These are phyloP conservation scores for Frankliniella fusca DNA, from an alignment of 2,888 invertebrate genomes.

Conservation along the genomic window DNA sequence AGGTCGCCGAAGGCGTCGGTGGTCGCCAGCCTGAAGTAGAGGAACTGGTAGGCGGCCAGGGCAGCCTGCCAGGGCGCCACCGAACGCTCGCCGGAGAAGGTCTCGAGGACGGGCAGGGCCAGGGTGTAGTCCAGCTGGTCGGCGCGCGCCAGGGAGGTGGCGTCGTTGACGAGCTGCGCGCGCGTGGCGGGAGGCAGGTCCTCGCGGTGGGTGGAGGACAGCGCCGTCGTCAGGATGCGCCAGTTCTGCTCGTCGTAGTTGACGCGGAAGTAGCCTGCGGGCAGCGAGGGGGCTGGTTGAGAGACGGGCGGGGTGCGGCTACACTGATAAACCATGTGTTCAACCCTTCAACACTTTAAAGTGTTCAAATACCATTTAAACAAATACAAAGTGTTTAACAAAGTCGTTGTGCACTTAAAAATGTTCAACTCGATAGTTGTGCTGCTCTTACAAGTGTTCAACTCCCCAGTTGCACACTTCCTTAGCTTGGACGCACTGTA, in stretches of 20 bases:
- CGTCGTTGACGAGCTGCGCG: constrained; percentile 77
- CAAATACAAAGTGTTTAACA: too few species aligned
- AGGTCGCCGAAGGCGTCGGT: not conserved
- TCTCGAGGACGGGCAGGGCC: not conserved
- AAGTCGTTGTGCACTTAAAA: too few species aligned
- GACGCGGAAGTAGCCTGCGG: constrained; percentile 61
- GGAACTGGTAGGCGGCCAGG: not conserved
- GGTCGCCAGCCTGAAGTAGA: not conserved
- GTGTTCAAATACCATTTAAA: too few species aligned
- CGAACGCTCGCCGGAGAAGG: not conserved
- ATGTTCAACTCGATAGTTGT: too few species aligned
- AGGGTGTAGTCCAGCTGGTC: not conserved
- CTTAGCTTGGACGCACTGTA: too few species aligned
- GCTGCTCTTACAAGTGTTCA: too few species aligned
- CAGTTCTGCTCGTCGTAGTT: constrained; percentile 60
- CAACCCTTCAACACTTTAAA: too few species aligned
- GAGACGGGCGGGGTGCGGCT: too few species aligned
- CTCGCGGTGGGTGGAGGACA: constrained; percentile 47
- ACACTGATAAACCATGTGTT: too few species aligned
- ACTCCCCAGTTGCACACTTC: too few species aligned
- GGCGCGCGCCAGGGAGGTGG: constrained; percentile 59
- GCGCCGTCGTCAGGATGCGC: constrained; percentile 50
- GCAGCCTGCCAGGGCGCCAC: not conserved
- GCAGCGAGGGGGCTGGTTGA: not conserved
- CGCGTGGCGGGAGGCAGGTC: constrained; percentile 62